Evolutionary conservation across 2,113 vertebrate species (phyloP).

Genomic region (Myrmecobius fasciatus): DNA sequence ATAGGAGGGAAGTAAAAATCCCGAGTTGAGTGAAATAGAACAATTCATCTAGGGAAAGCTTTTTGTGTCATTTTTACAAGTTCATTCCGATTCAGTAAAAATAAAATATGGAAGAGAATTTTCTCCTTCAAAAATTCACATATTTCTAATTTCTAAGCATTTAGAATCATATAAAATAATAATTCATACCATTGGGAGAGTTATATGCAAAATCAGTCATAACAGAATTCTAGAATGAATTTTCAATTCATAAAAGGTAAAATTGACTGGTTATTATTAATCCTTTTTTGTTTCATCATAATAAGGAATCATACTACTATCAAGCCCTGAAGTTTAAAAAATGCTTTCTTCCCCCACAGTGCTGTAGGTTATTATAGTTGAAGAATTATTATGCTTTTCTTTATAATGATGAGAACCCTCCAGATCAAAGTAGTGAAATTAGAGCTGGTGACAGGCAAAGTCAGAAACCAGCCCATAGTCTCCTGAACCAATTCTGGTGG

Average conservation of each 20-base stretch:
- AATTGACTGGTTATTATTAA: not conserved
- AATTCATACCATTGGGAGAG: conserved; percentile 3
- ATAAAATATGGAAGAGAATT: not conserved
- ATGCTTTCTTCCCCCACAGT: not conserved
- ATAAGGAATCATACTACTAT: not conserved
- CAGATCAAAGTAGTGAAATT: not conserved
- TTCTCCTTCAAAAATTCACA: not conserved
- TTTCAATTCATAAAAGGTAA: conserved; percentile 31
- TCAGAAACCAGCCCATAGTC: not conserved
- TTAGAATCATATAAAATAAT: not conserved
- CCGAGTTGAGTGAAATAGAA: not conserved
- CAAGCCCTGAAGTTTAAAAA: not conserved
- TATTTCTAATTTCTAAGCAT: conserved; percentile 37
- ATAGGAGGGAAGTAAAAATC: conserved; percentile 36
- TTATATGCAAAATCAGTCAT: not conserved
- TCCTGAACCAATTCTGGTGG: not conserved
- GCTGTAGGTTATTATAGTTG: not conserved
- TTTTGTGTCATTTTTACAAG: conserved; percentile 42
- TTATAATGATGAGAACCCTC: not conserved
- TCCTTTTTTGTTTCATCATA: not conserved
- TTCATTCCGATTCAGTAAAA: conserved; percentile 25
- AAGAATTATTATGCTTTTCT: not conserved
- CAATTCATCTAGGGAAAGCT: conserved; percentile 28
- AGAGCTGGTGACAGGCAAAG: not conserved
- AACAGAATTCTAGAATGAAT: conserved; percentile 10